Percentiles rank a stretch among this genome's conserved stretches.
Evolutionary conservation across 2,797 vertebrate species (phyloP).

Genomic region (Adrianichthys oophorus): DNA sequence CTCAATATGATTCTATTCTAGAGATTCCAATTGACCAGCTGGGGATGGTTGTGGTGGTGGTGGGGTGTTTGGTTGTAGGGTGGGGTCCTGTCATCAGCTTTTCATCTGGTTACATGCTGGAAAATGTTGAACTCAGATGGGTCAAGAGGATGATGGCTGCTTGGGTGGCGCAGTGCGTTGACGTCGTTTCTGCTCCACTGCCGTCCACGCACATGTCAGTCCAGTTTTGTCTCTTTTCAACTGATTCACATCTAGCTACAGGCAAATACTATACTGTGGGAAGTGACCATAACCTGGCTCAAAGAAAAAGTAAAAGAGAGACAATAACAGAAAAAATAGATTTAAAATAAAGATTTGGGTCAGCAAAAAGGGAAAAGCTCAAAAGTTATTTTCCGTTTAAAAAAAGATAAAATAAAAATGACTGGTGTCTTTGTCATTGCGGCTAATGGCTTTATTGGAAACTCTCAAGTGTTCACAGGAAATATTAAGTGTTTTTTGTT

Average conservation of each 20-base stretch:
- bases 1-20: constrained; percentile 47
- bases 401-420: too few species aligned
- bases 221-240: constrained; percentile 37
- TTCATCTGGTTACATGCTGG: constrained; percentile 34
- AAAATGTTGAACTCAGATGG: constrained; percentile 23
- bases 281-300: constrained; percentile 25
- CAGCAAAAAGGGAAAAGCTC: too few species aligned
- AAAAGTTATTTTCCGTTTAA: too few species aligned
- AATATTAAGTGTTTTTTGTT: too few species aligned
- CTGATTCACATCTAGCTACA: constrained; percentile 50
- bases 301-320: constrained; percentile 4
- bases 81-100: constrained; percentile 15
- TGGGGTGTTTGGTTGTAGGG: neutral
- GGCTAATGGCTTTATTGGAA: too few species aligned
- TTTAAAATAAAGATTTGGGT: neutral
- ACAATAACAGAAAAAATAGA: constrained; percentile 12
- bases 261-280: constrained; percentile 11
- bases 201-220: constrained; percentile 33
- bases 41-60: constrained; percentile 1
- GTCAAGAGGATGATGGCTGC: constrained; percentile 39
- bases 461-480: too few species aligned
- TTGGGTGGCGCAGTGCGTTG: constrained; percentile 22
- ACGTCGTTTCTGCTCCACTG: constrained; percentile 25
- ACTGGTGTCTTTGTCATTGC: too few species aligned
- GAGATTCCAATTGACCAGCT: constrained; percentile 38